Base-by-base conservation (phyloP, 2,888 invertebrate genomes). In the Erebia epiphron region DNA sequence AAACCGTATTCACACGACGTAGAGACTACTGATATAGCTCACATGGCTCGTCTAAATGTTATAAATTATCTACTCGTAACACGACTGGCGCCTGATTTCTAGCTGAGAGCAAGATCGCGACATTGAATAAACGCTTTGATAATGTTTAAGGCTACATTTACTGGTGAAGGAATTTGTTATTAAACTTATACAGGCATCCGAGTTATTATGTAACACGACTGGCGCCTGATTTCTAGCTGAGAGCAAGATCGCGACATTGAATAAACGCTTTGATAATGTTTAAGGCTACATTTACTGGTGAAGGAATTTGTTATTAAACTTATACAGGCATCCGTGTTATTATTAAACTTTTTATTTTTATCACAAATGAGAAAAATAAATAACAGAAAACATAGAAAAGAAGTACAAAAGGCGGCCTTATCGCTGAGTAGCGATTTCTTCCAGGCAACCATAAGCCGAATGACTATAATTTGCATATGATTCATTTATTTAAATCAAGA, bases 1-100 rank as follows among this genome's bases (percentile, higher is more conserved):
- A 52, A 64, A 52, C 64, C 62, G 46, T 41, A 18, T 54, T 64
- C 41, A 54, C 11, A 54, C 54, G 52, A 64, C 52, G 52, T 64
- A 63, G 16, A 35, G 63, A 54, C 52, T 41, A 50, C 52, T 50
- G 50, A 50, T 54, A 52, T 5, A 41, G 41, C 35, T 64, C 35
- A 49, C 49, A 50, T 49, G 21, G 21, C 14, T 63, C 18, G 35
- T 35, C 35, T 35, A 35, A 35, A 35, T 35, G 35, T 35, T 35
- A 35, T 35, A 26, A 50, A 13, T 26, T 56, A 43, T 43, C n/a
- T n/a, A 60, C 54, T 54, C 10, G 21, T 56, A 16, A 41, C 41
- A 58, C 10, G 3, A 10, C 14, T 26, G 46, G 57, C 67, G 67
- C 67, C 67, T 58, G 46, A 26, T 58, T 4, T 26, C 9, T 50